Percentiles rank a stretch among this genome's conserved stretches.
Conservation (phyloP, 2,797 vertebrate genomes). For the Enteromius treurensis region DNA sequence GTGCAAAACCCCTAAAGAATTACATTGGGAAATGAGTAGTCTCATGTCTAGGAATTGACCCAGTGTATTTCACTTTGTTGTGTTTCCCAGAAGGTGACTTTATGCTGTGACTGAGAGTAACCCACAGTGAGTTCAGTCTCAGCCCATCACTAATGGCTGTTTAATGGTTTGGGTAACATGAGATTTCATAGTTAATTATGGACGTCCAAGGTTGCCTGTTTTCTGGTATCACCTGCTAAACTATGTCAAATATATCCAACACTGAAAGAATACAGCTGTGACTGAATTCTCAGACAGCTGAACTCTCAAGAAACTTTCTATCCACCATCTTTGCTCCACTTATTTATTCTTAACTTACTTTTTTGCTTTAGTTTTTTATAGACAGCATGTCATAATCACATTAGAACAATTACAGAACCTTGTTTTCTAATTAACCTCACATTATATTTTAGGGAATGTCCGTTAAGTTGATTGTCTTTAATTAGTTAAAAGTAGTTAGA, state of each 20-base stretch:
- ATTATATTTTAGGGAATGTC: neutral
- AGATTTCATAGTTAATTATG: neutral
- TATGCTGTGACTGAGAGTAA: neutral
- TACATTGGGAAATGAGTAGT: neutral
- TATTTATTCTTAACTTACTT: neutral
- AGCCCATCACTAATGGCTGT: conserved; percentile 13
- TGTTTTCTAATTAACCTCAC: conserved; percentile 3
- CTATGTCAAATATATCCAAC: conserved; percentile 7
- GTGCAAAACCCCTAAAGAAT: conserved; percentile 14
- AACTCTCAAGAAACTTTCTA: neutral
- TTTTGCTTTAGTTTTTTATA: conserved; percentile 1
- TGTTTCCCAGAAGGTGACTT: conserved; percentile 21
- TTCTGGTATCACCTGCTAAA: conserved; percentile 16
- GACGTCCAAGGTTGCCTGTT: neutral
- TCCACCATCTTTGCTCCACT: neutral
- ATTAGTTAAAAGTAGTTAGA: conserved; percentile 17
- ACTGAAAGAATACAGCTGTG: conserved; percentile 4
- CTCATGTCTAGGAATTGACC: conserved; percentile 15
- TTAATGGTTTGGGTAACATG: conserved; percentile 20
- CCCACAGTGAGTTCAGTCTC: conserved; percentile 1
- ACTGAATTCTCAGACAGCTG: neutral
- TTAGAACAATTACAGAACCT: neutral
- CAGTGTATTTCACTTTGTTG: conserved; percentile 19
- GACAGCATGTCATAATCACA: conserved; percentile 16
- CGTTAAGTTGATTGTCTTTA: conserved; percentile 16